phyloP scores from a whole-genome alignment of 2,888 invertebrate species.

The Nudaria mundana region DNA sequence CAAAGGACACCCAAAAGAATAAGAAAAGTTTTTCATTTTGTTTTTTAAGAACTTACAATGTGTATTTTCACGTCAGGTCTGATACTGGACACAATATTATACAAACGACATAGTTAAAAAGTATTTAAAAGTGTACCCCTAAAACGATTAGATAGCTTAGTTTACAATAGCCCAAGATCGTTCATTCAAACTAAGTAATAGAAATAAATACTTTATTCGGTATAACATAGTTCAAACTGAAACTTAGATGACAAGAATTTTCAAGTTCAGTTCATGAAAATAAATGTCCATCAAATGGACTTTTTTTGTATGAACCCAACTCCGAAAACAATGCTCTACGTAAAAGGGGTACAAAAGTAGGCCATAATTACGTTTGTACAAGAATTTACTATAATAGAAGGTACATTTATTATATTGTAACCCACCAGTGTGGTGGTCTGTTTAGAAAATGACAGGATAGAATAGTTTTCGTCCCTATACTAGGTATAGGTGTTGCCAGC shows the following conservation, averaged over 20 bases:
- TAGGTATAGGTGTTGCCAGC: constrained; percentile 56
- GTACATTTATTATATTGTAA: constrained; percentile 19
- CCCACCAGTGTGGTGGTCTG: constrained; percentile 19
- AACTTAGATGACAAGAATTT: background rate
- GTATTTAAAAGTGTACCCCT: constrained; percentile 26
- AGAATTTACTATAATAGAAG: constrained; percentile 42
- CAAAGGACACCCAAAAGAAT: no score
- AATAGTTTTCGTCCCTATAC: constrained; percentile 56
- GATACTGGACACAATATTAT: no score
- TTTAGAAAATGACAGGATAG: constrained; percentile 68
- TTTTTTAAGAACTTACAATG: no score
- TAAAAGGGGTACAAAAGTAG: constrained; percentile 28
- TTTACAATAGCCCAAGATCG: no score
- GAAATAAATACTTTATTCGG: no score
- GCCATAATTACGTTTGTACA: constrained; percentile 45
- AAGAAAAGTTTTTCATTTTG: no score
- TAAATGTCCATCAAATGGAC: background rate
- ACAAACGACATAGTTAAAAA: no score
- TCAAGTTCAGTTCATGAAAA: background rate
- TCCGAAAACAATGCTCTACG: no score
- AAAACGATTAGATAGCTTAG: background rate
- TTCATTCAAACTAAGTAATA: no score
- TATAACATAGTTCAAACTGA: no score
- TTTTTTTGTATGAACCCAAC: background rate
- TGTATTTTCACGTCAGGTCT: no score